Evolutionary conservation across 1,140 invertebrate genomes (phyloP), one percentile per base, ranked within the genome.

Genomic region (Brachionus rotundiformis): DNA sequence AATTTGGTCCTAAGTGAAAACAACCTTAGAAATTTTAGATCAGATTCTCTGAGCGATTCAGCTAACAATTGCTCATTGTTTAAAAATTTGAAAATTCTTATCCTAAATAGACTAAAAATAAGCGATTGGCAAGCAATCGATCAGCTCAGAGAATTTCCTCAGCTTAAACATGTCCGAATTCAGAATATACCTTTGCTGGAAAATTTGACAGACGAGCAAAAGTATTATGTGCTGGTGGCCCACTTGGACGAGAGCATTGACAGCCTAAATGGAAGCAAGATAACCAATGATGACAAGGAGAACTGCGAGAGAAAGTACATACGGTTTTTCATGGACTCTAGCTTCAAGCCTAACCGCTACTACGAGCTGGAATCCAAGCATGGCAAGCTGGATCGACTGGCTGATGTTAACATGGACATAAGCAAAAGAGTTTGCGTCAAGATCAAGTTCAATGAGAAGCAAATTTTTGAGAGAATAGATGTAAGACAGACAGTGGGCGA

Each of bases 251-350:
- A 93, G 85, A 91, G 95, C 85, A 91, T 95, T 29, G 89, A 91
- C 84, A 93, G 92, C 63, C 88, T 96, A n/a, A 95, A 96, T 33
- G 94, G 94, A 27, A 94, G 93, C 47, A 90, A 91, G 29, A 94
- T 96, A 84, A 91, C 91, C 36, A 90, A 89, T 1, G 92, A 94
- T 84, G 93, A 95, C 86, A 90, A 94, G 80, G 93, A 95, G 87
- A 93, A 94, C 85, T 92, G 94, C n/a, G 94, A 96, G 85, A 89
- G 94, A 80, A 93, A 93, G 83, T 96, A 96, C 88, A 94, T 96
- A 83, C 90, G 94, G 49, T 93, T 94, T 86, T 95, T 94, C 86
- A 93, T 94, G 92, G 92, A 94, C n/a, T 82, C 83, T 54, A 44
- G 83, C 13, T 81, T 84, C n/a, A 63, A 75, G 16, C 82, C 82